Evolutionary conservation across 2,888 invertebrate genomes (phyloP).

Genomic region (Neoitamus cyanurus): DNA sequence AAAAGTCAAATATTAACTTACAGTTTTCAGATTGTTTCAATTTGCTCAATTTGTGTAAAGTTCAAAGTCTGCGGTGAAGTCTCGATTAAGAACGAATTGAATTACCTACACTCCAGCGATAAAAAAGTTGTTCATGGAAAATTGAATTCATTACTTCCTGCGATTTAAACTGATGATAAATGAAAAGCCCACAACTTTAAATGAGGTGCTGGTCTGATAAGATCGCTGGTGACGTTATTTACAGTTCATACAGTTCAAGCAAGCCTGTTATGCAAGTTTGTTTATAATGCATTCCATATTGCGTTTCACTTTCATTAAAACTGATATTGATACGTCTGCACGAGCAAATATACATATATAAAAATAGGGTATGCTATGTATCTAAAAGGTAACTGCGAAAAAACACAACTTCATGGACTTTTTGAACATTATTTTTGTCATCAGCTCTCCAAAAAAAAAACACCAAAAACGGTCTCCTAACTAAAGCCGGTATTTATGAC

Average conservation of each 20-base stretch:
- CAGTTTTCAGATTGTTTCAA: neutral
- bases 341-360: too few relatives aligned
- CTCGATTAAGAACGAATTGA: neutral
- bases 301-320: neutral
- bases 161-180: neutral
- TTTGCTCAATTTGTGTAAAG: neutral
- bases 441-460: too few relatives aligned
- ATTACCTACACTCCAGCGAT: neutral
- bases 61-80: neutral
- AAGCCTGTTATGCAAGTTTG: neutral
- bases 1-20: neutral
- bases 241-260: neutral
- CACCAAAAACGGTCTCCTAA: too few relatives aligned
- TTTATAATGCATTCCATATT: neutral
- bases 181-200: neutral
- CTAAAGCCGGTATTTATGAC: too few relatives aligned
- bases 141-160: neutral
- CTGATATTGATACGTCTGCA: neutral
- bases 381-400: too few relatives aligned
- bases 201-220: neutral
- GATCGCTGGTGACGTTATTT: neutral
- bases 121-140: neutral
- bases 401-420: too few relatives aligned
- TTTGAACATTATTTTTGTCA: too few relatives aligned
- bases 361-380: too few relatives aligned